phyloP scores from a whole-genome alignment of 1,140 invertebrate species.

The Arion vulgaris region DNA sequence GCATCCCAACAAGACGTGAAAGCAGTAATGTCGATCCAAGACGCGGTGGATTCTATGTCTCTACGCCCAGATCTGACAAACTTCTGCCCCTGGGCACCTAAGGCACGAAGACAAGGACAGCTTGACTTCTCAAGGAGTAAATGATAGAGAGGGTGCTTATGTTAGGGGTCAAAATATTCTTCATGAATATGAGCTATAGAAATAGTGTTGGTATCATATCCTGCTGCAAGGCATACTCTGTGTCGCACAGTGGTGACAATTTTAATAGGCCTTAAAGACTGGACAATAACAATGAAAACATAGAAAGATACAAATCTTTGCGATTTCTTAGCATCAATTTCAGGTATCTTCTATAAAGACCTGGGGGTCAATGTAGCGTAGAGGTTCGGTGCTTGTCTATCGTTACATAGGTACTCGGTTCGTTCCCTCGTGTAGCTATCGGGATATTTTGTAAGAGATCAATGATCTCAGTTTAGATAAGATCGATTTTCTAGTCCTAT shows the following conservation, averaged over 20 bases:
- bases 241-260: background rate
- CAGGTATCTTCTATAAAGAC: too few species aligned
- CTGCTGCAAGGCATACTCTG: background rate
- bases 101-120: background rate
- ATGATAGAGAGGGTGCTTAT: background rate
- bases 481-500: too few species aligned
- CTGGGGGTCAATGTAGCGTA: too few species aligned
- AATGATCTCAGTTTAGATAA: too few species aligned
- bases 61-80: background rate
- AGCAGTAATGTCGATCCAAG: background rate
- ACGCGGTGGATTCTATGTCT: too few species aligned
- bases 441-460: too few species aligned
- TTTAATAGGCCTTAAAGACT: background rate
- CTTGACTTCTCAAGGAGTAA: conserved; percentile 18
- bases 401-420: too few species aligned
- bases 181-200: conserved; percentile 2
- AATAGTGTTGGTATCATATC: background rate
- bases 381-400: too few species aligned
- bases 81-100: background rate
- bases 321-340: background rate
- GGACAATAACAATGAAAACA: background rate
- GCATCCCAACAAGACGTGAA: background rate
- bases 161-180: conserved; percentile 20
- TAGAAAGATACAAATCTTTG: background rate
- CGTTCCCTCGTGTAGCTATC: too few species aligned